Percentiles rank a stretch among this genome's conserved stretches.
Evolutionary conservation across 2,113 vertebrate species (phyloP).

Genomic region (Anser brachyrhynchus): DNA sequence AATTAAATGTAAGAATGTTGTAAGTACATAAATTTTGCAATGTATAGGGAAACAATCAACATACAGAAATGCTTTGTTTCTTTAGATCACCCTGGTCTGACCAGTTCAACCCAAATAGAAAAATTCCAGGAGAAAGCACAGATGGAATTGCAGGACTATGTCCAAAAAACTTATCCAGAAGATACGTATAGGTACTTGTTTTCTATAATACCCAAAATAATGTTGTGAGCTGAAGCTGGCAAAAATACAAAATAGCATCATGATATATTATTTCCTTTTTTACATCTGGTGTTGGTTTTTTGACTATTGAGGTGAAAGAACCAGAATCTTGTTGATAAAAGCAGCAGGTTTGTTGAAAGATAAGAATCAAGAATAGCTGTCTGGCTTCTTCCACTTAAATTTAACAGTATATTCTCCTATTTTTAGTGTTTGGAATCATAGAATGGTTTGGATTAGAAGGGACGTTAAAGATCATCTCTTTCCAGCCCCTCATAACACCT

Average conservation of each 20-base stretch:
- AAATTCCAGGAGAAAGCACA: conserved; percentile 99
- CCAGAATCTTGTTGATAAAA: not conserved
- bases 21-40: conserved; percentile 19
- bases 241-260: not conserved
- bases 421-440: not conserved
- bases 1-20: not conserved
- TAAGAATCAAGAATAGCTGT: not conserved
- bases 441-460: not conserved
- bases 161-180: conserved; percentile 96
- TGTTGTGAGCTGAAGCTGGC: not conserved
- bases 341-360: not conserved
- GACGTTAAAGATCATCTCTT: not conserved
- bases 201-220: conserved; percentile 49
- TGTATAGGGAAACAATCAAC: conserved; percentile 40
- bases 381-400: not conserved
- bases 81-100: conserved; percentile 95
- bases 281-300: not conserved
- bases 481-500: not conserved
- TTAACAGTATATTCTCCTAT: not conserved
- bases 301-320: not conserved
- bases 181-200: conserved; percentile 93
- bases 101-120: conserved; percentile 92
- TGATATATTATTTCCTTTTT: not conserved
- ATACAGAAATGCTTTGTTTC: conserved; percentile 60
- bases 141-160: conserved; percentile 99